Base-by-base conservation (phyloP, 2,797 vertebrate species). In the Poeciliopsis infans region DNA sequence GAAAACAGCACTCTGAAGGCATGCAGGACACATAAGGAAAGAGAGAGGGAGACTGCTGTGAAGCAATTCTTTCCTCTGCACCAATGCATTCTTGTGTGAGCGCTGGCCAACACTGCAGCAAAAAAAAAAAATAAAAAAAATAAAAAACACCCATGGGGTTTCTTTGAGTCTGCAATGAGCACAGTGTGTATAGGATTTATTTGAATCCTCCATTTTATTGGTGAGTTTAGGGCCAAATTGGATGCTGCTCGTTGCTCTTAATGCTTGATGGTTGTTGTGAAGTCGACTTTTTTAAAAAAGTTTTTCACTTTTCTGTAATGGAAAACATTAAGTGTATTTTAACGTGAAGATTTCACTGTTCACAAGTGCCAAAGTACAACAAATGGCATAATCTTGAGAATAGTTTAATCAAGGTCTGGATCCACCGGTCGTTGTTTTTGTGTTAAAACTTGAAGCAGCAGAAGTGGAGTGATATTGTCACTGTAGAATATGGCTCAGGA, bases 61-160 rank as follows among this genome's bases (percentile, higher is more conserved):
- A 83, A 59, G 72, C 82, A 81, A 85, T 89, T 80, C 79, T 74
- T 75, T 45, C 74, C 82, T 59, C 87, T 92, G 89, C 82, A 74
- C 85, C 85, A 78, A 31, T 39, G 75, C 76, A 81, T 71, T 77
- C 7, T 51, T 51, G 72, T 85, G 75, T 47, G 46, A 85, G 79
- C 25, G 2, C 18, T 1, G 59, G 74, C 70, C 78, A 82, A 79
- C 79, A 78, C 87, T 85, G 86, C 76, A 70, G 80, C 75, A 72
- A 73, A 78, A 73, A 73, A 36, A 78, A 77, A 69, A 78, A 73
- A 73, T 23, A 78, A 78, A 69, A 78, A 71, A 73, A 36, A 78
- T 76, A 73, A 73, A 36, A 78, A 78, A 69, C 31, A 73, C 68
- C 76, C 59, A 53, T 59, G 76, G 72, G 68, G 71, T 82, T 74